Evolutionary conservation across 2,797 vertebrate genomes (phyloP).

Genomic region (Cossypha polioptera): DNA sequence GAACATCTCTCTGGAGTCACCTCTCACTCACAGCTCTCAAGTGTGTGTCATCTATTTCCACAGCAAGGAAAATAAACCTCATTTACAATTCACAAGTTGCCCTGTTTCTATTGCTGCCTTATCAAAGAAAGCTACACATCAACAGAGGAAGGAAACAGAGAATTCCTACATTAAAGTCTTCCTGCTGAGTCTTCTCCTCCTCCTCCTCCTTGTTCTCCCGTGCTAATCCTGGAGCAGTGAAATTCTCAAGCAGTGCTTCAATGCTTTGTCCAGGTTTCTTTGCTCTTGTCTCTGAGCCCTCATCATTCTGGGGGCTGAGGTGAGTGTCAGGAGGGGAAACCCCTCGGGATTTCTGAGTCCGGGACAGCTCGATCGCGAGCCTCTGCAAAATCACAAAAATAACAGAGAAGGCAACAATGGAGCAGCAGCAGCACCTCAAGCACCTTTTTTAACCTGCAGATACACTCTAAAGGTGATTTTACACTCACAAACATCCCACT

Average conservation of each 20-base stretch:
- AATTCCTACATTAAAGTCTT: conserved; percentile 90
- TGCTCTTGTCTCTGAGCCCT: conserved; percentile 74
- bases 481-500: neutral
- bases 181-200: conserved; percentile 87
- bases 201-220: conserved; percentile 81
- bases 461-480: neutral
- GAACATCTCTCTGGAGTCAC: neutral
- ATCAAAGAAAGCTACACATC: neutral
- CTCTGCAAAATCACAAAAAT: conserved; percentile 75
- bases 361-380: conserved; percentile 92
- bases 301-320: conserved; percentile 83
- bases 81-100: neutral
- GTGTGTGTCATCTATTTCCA: neutral
- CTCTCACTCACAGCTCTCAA: neutral
- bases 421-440: neutral
- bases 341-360: conserved; percentile 90
- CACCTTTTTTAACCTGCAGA: neutral
- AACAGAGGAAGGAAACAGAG: neutral
- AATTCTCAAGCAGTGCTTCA: conserved; percentile 77
- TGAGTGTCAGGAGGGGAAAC: conserved; percentile 90
- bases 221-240: conserved; percentile 66
- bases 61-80: neutral
- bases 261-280: conserved; percentile 79
- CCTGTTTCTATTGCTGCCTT: neutral
- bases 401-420: neutral